Evolutionary conservation across 2,888 invertebrate species (phyloP).

Genomic region (Invenusta paracnida): DNA sequence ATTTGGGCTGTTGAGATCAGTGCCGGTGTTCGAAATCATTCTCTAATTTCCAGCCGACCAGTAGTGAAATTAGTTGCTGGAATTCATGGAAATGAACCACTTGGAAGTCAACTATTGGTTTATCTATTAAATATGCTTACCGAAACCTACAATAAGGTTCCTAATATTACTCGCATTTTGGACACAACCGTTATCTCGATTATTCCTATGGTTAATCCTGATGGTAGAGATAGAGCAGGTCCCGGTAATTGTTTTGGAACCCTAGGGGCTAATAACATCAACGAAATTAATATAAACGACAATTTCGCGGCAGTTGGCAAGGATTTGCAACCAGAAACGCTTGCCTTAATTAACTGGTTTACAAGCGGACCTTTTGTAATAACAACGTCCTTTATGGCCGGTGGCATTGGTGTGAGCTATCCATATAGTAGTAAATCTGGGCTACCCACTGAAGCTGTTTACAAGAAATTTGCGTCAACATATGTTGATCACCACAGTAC

Average conservation of each 20-base stretch:
- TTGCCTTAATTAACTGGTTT: background rate
- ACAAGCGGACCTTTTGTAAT: background rate
- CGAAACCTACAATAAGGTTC: background rate
- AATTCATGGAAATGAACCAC: slow-evolving; percentile 14
- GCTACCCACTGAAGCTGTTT: background rate
- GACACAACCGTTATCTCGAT: background rate
- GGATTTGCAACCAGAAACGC: background rate
- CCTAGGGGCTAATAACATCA: background rate
- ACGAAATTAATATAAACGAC: background rate
- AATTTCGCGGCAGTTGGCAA: background rate
- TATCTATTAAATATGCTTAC: background rate
- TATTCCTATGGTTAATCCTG: background rate
- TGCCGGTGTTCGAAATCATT: background rate
- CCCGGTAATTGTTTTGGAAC: background rate
- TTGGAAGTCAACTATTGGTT: slow-evolving; percentile 1
- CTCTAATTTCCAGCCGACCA: background rate
- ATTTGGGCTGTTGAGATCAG: background rate
- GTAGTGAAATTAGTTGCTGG: background rate
- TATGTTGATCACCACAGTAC: background rate
- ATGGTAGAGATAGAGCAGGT: background rate
- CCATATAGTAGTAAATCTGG: background rate
- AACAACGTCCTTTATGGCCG: background rate
- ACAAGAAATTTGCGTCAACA: background rate
- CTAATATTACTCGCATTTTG: background rate
- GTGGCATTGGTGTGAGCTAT: slow-evolving; percentile 5